Evolutionary conservation across 2,888 invertebrate genomes (phyloP).

Genomic region (Strigamia crassipes): DNA sequence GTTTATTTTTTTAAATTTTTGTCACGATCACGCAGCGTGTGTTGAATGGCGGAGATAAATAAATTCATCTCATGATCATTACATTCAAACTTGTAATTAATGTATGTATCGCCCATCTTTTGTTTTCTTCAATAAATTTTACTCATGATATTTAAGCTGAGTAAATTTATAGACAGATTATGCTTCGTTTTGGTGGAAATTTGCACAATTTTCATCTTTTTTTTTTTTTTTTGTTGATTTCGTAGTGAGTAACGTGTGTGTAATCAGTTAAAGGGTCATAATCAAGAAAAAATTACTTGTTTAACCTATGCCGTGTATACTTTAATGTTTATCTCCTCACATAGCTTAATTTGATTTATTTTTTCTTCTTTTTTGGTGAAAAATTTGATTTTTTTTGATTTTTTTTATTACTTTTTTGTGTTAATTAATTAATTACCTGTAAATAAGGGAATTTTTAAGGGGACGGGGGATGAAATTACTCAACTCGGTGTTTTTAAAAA

Average conservation of each 20-base stretch:
- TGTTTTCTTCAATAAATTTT: not conserved
- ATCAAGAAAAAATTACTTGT: constrained; percentile 2
- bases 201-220: not conserved
- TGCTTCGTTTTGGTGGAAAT: not conserved
- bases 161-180: not conserved
- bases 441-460: not conserved
- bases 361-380: not conserved
- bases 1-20: not conserved
- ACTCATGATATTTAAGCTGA: not conserved
- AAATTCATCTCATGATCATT: constrained; percentile 29
- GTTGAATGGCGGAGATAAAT: not conserved
- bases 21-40: not conserved
- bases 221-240: not conserved
- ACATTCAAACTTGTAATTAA: constrained; percentile 3
- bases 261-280: constrained; percentile 21
- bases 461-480: no score
- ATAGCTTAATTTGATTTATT: not conserved
- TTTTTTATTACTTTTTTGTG: not conserved
- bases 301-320: not conserved
- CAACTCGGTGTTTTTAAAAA: no score
- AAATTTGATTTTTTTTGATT: not conserved
- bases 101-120: constrained; percentile 24
- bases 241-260: not conserved
- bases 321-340: not conserved
- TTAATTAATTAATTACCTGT: not conserved